Percentiles rank a stretch among this genome's conserved stretches.
These are phyloP conservation scores for Lacerta agilis DNA, from an alignment of 2,797 vertebrate species.

Conservation along the genomic window DNA sequence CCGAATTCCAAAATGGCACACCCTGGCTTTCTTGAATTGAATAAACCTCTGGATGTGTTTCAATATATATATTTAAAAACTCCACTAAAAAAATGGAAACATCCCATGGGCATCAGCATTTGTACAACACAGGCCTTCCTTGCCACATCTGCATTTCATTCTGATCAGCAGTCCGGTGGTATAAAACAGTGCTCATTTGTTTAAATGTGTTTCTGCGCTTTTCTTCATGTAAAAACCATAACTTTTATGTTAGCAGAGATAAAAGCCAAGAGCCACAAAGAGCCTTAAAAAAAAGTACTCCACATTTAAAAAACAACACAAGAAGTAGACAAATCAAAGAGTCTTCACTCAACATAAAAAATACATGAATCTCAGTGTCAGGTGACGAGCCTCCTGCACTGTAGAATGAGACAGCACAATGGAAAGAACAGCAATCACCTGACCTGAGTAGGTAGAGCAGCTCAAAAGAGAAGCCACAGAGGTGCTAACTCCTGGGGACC, in stretches of 20 bases:
- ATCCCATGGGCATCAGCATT: background rate
- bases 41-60: background rate
- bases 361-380: too few relatives aligned
- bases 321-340: too few relatives aligned
- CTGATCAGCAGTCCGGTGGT: background rate
- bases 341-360: too few relatives aligned
- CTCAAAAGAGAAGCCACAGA: too few relatives aligned
- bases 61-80: background rate
- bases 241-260: background rate
- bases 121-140: background rate
- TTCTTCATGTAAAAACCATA: background rate
- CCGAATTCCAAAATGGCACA: background rate
- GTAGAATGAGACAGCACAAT: too few relatives aligned
- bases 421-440: too few relatives aligned
- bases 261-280: background rate
- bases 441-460: too few relatives aligned
- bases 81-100: background rate
- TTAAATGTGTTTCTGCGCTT: background rate
- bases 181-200: background rate
- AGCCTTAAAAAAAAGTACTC: background rate
- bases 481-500: too few relatives aligned
- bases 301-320: too few relatives aligned
- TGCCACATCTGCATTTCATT: background rate
- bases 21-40: background rate
- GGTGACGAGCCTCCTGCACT: too few relatives aligned